A percentile compares a stretch with the other conserved stretches of the same genome.
phyloP scores from a whole-genome alignment of 2,113 vertebrate genomes.

The Bungarus multicinctus region DNA sequence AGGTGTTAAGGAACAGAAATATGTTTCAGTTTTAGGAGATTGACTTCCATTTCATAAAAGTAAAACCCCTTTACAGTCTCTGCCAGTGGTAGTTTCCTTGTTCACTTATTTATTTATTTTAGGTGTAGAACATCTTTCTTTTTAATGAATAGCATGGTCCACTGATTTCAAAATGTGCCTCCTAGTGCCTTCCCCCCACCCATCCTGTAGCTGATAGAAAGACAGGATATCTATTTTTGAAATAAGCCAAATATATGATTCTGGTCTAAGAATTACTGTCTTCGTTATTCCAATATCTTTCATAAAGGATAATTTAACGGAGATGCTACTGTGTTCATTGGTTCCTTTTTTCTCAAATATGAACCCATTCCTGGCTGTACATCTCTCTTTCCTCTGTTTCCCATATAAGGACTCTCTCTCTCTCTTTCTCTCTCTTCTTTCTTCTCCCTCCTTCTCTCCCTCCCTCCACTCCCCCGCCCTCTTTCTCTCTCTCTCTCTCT shows the following conservation, averaged over 20 bases:
- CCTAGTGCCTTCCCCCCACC: background rate
- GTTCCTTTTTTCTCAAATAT: background rate
- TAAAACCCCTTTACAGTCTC: background rate
- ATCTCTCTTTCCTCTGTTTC: background rate
- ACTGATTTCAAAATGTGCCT: background rate
- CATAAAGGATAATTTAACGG: background rate
- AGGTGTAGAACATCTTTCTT: background rate
- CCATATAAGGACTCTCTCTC: background rate
- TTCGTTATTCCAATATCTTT: background rate
- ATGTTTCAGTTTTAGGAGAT: background rate
- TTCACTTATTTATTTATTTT: background rate
- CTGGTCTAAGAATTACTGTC: background rate
- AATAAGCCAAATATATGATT: background rate
- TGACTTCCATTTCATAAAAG: background rate
- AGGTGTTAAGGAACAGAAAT: background rate
- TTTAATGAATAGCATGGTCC: background rate
- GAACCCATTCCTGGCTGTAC: background rate
- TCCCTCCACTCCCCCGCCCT: background rate
- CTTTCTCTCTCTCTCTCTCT: background rate
- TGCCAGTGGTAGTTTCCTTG: background rate
- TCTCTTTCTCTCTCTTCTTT: background rate
- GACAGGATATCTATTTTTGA: background rate
- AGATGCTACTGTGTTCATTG: background rate
- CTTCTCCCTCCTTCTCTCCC: background rate
- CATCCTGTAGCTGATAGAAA: background rate